Conservation (phyloP, 2,113 vertebrate genomes). For the Cricetomys ansorgei region DNA sequence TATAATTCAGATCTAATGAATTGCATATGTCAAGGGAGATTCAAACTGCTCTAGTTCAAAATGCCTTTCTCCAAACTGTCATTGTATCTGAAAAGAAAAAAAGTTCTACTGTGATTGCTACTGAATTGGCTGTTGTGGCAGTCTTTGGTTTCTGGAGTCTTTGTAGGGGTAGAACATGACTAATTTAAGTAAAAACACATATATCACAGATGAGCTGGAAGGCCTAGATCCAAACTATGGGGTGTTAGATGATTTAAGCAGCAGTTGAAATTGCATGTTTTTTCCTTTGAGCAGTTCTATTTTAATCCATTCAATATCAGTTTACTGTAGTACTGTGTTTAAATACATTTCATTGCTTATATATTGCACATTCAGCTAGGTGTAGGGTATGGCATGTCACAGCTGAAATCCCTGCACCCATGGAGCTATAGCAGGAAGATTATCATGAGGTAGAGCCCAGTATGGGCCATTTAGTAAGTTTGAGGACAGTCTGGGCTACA, state of each 20-base stretch:
- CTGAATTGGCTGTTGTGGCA: constrained; percentile 4
- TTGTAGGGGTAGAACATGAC: background rate
- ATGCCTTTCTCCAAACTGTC: background rate
- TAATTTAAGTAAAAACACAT: constrained; percentile 49
- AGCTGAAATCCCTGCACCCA: background rate
- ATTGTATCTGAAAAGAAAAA: background rate
- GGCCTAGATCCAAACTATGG: background rate
- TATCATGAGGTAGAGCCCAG: background rate
- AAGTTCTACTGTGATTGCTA: constrained; percentile 34
- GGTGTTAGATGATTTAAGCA: constrained; percentile 3
- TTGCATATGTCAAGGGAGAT: background rate
- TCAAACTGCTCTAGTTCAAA: constrained; percentile 62
- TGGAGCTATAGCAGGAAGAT: background rate
- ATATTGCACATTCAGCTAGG: background rate
- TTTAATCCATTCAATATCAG: background rate
- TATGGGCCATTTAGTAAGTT: background rate
- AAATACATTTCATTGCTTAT: constrained; percentile 26
- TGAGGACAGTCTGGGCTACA: background rate
- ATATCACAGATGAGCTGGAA: constrained; percentile 25
- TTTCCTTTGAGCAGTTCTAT: background rate
- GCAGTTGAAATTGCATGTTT: background rate
- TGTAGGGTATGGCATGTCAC: background rate
- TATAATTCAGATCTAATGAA: constrained; percentile 56
- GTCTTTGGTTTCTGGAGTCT: constrained; percentile 41
- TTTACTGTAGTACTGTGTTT: background rate